Evolutionary conservation across 2,113 vertebrate species (phyloP), one percentile per base, ranked within the genome.

Genomic region (Nycticryphes semicollaris): DNA sequence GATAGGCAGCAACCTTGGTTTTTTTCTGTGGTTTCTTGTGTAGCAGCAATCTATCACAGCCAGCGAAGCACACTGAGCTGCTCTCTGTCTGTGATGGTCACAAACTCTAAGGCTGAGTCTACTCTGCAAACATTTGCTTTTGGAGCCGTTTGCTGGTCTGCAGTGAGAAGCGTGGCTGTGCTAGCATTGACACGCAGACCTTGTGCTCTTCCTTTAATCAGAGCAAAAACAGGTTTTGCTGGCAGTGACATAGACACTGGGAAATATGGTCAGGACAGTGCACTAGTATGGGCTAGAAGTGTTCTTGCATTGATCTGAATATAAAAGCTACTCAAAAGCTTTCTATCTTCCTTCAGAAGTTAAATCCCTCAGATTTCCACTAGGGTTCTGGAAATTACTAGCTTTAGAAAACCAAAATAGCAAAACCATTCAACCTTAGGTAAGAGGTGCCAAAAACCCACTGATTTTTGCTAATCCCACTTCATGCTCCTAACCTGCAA

Each of bases 261-360:
- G 50, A 62, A 5, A n/a, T 62, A 17, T 6, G 43, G 19, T 84
- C 54, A 54, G 22, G 7, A 35, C 0, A 0, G 4, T 74, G 20
- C n/a, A 23, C 23, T 84, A 66, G 7, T 7, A 33, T n/a, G 21
- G 22, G 47, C 15, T 62, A 57, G 41, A 31, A 90, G 62, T 7
- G 14, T 43, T 53, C 16, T 78, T 81, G 31, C 27, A 12, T 63
- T 81, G 31, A 60, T 53, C 31, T 4, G 2, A 86, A 45, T 54
- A 45, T 19, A 70, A 87, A 77, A 8, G 17, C 41, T 89, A 45
- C 53, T 84, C 2, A 6, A 9, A 84, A 18, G 5, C 74, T 87
- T 77, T 78, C n/a, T 70, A 6, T 84, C 69, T 84, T 89, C 31
- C 28, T 93, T 84, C 25, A 63, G 43, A 74, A 81, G n/a, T 37